Percentiles rank a stretch among this genome's conserved stretches.
phyloP scores from a whole-genome alignment of 2,888 invertebrate genomes.

The Opisthograptis luteolata region DNA sequence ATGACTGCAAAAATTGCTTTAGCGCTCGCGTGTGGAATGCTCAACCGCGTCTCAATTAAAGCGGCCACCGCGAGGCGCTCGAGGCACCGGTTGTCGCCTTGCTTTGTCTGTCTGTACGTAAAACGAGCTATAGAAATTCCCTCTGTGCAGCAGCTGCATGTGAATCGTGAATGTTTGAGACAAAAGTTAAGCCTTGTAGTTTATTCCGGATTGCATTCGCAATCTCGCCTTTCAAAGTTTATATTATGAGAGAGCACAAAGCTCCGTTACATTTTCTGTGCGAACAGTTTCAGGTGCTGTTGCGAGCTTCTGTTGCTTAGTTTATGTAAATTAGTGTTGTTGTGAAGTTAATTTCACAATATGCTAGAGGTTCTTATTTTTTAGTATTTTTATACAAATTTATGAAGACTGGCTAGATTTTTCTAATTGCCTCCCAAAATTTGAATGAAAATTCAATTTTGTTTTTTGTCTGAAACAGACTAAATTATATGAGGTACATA shows the following conservation, averaged over 20 bases:
- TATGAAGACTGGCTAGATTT: no score
- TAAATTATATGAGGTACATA: no score
- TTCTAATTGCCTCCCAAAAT: no score
- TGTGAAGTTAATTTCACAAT: no score
- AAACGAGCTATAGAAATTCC: constrained; percentile 61
- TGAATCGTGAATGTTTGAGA: constrained; percentile 57
- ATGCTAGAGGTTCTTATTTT: no score
- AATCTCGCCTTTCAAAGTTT: constrained; percentile 49
- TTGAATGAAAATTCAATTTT: no score
- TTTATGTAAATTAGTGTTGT: constrained; percentile 12
- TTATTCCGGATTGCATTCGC: constrained; percentile 59
- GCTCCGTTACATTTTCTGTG: constrained; percentile 26
- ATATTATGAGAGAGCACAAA: constrained; percentile 38
- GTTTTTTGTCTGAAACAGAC: no score
- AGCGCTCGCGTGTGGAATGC: constrained; percentile 52
- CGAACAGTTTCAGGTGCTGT: constrained; percentile 26
- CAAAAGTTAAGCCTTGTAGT: constrained; percentile 61
- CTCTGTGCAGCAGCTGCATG: constrained; percentile 52
- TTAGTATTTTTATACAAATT: no score
- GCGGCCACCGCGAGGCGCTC: constrained; percentile 48
- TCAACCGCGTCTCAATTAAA: constrained; percentile 64
- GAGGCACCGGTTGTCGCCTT: constrained; percentile 54
- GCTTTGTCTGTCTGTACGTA: constrained; percentile 53
- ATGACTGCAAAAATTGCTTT: constrained; percentile 44
- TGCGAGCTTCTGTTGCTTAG: constrained; percentile 7